Conservation (phyloP, 2,888 invertebrate species). For the Lochmaea crataegi region DNA sequence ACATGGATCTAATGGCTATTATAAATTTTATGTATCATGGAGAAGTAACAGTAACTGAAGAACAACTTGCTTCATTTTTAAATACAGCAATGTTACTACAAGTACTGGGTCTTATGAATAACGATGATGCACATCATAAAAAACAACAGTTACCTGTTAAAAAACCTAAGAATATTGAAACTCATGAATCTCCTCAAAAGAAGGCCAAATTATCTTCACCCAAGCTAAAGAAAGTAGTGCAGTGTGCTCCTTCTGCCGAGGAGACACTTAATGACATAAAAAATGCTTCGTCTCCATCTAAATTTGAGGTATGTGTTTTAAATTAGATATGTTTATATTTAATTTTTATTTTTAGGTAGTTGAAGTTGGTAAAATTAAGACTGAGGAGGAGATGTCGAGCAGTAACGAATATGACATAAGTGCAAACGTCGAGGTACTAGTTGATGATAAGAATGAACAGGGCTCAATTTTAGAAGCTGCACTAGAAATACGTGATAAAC, state of each 20-base stretch:
- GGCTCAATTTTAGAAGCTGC: conserved; percentile 62
- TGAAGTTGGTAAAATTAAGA: conserved; percentile 54
- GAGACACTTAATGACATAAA: conserved; percentile 34
- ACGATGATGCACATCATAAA: conserved; percentile 46
- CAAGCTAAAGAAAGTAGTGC: conserved; percentile 44
- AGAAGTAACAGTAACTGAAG: conserved; percentile 77
- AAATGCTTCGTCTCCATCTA: conserved; percentile 29
- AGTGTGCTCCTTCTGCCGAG: conserved; percentile 20
- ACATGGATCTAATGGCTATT: conserved; percentile 75
- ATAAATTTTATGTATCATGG: conserved; percentile 80
- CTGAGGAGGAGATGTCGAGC: conserved; percentile 48
- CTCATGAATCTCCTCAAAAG: conserved; percentile 49
- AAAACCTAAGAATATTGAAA: conserved; percentile 47
- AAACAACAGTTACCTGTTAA: conserved; percentile 42
- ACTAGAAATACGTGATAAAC: conserved; percentile 58
- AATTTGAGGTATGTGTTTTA: conserved; percentile 41
- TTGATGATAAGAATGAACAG: conserved; percentile 53
- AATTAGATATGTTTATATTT: neutral
- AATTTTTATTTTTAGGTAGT: conserved; percentile 46
- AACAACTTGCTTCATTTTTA: conserved; percentile 73
- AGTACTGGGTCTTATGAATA: conserved; percentile 71
- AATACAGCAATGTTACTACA: conserved; percentile 76
- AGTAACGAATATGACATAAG: conserved; percentile 46
- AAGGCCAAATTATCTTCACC: conserved; percentile 50
- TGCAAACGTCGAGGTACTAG: conserved; percentile 54